Evolutionary conservation across 2,888 invertebrate species (phyloP), one percentile per base, ranked within the genome.

Genomic region (Amphiduros pacificus): DNA sequence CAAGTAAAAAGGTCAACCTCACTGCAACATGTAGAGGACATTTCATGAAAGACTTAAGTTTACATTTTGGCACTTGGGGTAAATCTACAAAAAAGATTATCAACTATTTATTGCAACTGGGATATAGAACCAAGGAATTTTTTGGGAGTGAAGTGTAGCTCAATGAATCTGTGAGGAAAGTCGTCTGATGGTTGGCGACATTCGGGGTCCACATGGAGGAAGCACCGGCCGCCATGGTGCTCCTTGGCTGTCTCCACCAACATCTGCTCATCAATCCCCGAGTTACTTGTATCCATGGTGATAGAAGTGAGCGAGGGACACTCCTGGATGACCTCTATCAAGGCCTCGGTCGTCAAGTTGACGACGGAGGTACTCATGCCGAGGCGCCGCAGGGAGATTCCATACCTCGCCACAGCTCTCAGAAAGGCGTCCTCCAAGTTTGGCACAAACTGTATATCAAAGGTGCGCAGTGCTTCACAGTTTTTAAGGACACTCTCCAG

Each of bases 101-200:
- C n/a, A n/a, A n/a, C n/a, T n/a, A n/a, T n/a, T n/a, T n/a, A n/a
- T n/a, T n/a, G n/a, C n/a, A n/a, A n/a, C n/a, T n/a, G n/a, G n/a
- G n/a, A n/a, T n/a, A n/a, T n/a, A n/a, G n/a, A n/a, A n/a, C 52
- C 31, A 2, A 59, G 52, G 36, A 53, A 59, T n/a, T 59, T 59
- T 36, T 53, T 52, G 11, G 59, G 59, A 9, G 59, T 59, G 53
- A 59, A 51, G 29, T 59, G 59, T n/a, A 59, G 44, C 26, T 59
- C 59, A 5, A 53, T 36, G 1, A 53, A 26, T 6, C 59, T 26
- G 22, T 58, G 58, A 29, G 32, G 48, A 11, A 58, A 24, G 20
- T 48, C 32, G 58, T 48, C 32, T 41, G 52, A 52, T 24, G 59
- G 59, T 28, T 53, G 40, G 5, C 52, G 36, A 17, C 53, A 52